These are phyloP conservation scores for Drosophila kikkawai DNA, from an alignment of 1,140 invertebrate species.

Conservation along the genomic window DNA sequence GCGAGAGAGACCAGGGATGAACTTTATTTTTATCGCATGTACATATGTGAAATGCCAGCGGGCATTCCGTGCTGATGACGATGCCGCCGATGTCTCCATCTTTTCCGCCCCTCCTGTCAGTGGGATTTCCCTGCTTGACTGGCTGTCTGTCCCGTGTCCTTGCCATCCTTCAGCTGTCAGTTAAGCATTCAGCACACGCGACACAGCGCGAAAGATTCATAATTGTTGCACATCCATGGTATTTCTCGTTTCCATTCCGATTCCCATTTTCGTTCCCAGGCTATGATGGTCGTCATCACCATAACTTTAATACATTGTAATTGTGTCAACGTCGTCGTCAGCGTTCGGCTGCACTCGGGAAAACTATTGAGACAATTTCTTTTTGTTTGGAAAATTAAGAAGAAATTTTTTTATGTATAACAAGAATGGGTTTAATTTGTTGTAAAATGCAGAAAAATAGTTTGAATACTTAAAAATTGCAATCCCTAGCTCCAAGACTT, in stretches of 20 bases:
- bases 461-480: too few relatives aligned
- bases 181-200: slow-evolving; percentile 65
- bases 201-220: slow-evolving; percentile 72
- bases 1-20: slow-evolving; percentile 1
- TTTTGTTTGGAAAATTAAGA: too few relatives aligned
- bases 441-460: too few relatives aligned
- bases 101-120: slow-evolving; percentile 38
- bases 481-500: too few relatives aligned
- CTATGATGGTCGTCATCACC: slow-evolving; percentile 38
- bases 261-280: slow-evolving; percentile 26
- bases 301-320: slow-evolving; percentile 81
- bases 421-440: too few relatives aligned
- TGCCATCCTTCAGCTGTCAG: slow-evolving; percentile 73
- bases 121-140: slow-evolving; percentile 31
- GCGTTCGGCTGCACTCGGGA: slow-evolving; percentile 4
- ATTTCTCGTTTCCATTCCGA: slow-evolving; percentile 19
- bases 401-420: too few relatives aligned
- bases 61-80: slow-evolving; percentile 24
- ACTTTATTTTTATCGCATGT: slow-evolving; percentile 27
- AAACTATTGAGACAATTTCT: background rate
- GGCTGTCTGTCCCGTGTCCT: slow-evolving; percentile 33
- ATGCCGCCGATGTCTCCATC: slow-evolving; percentile 66
- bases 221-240: slow-evolving; percentile 68
- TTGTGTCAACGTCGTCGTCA: slow-evolving; percentile 61
- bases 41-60: slow-evolving; percentile 54